phyloP scores from a whole-genome alignment of 2,797 vertebrate genomes.

The Tachyglossus aculeatus region DNA sequence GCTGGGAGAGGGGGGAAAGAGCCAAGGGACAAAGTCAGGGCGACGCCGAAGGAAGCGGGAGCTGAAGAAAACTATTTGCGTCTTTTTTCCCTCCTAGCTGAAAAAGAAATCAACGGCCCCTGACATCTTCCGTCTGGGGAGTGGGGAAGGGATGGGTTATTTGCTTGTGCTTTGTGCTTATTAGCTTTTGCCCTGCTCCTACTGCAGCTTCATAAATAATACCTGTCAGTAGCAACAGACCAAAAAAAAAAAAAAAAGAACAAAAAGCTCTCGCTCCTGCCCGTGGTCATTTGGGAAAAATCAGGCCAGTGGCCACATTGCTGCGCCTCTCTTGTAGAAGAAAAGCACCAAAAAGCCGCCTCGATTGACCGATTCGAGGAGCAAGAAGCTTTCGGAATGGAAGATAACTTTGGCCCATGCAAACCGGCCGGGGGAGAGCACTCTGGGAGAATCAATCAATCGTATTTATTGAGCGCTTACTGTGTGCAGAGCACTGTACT shows the following conservation, averaged over 20 bases:
- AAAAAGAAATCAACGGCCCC: background rate
- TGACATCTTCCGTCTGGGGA: background rate
- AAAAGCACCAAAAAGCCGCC: background rate
- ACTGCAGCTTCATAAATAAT: background rate
- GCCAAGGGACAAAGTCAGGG: no score
- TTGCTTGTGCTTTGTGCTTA: background rate
- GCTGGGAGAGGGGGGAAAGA: no score
- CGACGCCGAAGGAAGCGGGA: no score
- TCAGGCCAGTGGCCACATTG: background rate
- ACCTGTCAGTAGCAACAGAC: background rate
- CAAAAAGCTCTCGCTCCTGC: background rate
- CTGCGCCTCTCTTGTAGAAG: background rate
- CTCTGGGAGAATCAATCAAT: no score
- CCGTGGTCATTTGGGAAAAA: background rate
- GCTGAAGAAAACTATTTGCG: no score
- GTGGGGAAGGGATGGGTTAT: background rate
- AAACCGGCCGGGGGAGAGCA: background rate
- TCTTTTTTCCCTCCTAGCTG: slow-evolving; percentile 5
- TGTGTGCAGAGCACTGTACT: no score
- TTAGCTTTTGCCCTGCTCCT: background rate
- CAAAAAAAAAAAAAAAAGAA: no score
- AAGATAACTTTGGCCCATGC: background rate
- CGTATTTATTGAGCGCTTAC: no score
- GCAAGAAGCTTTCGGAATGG: background rate
- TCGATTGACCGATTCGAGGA: accelerated